These are phyloP conservation scores for Epizoanthus stellaris DNA, from an alignment of 92 coral and sea anemone genomes.

Conservation along the genomic window DNA sequence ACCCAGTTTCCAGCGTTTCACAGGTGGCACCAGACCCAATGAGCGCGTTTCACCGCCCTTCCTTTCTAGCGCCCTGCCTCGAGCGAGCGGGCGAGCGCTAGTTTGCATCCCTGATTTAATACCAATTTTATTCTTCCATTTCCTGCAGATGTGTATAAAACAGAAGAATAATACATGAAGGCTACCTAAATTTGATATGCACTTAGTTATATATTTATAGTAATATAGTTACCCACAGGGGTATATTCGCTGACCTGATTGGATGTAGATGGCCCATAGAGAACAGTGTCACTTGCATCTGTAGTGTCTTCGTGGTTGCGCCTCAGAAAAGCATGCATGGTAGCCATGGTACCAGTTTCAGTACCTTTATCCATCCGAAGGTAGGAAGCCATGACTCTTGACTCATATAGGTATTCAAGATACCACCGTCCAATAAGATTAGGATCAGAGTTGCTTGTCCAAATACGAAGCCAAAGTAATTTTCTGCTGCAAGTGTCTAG, in stretches of 20 bases:
- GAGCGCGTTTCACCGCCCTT: no score
- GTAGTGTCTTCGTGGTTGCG: conserved; percentile 40
- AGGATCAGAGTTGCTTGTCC: conserved; percentile 59
- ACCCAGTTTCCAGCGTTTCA: no score
- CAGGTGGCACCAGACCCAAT: no score
- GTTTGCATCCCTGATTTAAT: no score
- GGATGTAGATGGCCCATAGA: conserved; percentile 63
- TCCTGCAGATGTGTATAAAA: no score
- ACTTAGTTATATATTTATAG: no score
- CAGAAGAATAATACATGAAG: no score
- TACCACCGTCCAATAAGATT: conserved; percentile 53
- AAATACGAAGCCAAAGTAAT: conserved; percentile 55
- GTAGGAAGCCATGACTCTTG: conserved; percentile 32
- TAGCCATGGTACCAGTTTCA: conserved; percentile 57
- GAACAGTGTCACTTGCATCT: conserved; percentile 51
- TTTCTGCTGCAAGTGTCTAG: conserved; percentile 55
- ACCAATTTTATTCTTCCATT: no score
- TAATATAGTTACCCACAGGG: no score
- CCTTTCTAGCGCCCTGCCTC: no score
- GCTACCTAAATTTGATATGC: no score
- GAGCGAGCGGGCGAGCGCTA: no score
- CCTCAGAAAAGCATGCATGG: conserved; percentile 59
- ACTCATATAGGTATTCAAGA: conserved; percentile 46
- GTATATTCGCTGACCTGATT: conserved; percentile 46
- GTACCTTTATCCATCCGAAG: conserved; percentile 56